These are phyloP conservation scores for Lagocephalus sceleratus DNA, from an alignment of 2,797 vertebrate species.

Conservation along the genomic window DNA sequence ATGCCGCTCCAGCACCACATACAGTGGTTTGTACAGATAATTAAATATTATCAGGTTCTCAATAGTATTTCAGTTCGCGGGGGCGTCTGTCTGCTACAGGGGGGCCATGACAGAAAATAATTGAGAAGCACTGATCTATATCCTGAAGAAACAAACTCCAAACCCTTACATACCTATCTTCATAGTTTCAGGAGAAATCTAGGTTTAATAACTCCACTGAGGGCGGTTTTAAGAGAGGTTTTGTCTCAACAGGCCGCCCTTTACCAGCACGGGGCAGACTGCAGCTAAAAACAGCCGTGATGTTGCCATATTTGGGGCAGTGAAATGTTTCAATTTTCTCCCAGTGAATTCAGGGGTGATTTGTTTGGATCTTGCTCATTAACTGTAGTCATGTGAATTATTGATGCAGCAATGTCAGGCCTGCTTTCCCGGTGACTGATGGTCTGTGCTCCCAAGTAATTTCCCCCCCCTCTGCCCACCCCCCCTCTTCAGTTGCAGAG, in stretches of 20 bases:
- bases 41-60: no score
- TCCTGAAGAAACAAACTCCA: no score
- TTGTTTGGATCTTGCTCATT: conserved; percentile 70
- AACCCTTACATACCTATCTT: no score
- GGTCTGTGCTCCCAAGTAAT: conserved; percentile 55
- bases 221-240: conserved; percentile 21
- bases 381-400: conserved; percentile 70
- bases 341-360: conserved; percentile 59
- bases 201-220: no score
- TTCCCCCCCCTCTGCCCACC: conserved; percentile 51
- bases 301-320: conserved; percentile 34
- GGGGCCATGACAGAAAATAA: no score
- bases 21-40: no score
- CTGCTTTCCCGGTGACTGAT: conserved; percentile 63
- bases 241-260: conserved; percentile 13
- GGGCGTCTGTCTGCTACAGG: no score
- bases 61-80: no score
- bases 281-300: conserved; percentile 37
- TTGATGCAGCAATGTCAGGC: conserved; percentile 62
- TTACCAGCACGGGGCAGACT: conserved; percentile 32
- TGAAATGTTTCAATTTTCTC: conserved; percentile 52
- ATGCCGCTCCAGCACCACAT: no score
- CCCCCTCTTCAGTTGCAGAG: conserved; percentile 35
- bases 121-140: no score
- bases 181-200: no score